These are phyloP conservation scores for Phrynocephalus vlangalii DNA, from an alignment of 2,797 vertebrate genomes.

Conservation along the genomic window DNA sequence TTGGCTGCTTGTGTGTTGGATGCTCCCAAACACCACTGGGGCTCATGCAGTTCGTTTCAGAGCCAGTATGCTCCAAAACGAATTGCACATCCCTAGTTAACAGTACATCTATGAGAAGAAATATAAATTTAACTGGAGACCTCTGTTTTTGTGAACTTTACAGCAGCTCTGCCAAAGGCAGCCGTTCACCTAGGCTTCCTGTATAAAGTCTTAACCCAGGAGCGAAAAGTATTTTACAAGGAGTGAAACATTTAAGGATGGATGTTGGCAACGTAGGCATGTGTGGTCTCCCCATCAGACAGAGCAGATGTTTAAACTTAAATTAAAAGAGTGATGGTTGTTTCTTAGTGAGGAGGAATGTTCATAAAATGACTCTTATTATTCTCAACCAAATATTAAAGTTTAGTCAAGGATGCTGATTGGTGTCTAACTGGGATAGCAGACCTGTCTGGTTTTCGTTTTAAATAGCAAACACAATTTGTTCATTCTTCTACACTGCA, in stretches of 20 bases:
- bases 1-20: too few relatives aligned
- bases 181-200: slow-evolving; percentile 9
- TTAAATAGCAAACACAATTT: slow-evolving; percentile 4
- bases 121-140: slow-evolving; percentile 37
- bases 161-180: slow-evolving; percentile 10
- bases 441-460: not conserved
- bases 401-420: not conserved
- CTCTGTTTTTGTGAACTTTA: slow-evolving; percentile 32
- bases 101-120: slow-evolving; percentile 38
- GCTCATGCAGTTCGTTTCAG: too few relatives aligned
- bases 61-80: too few relatives aligned
- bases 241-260: not conserved
- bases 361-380: not conserved
- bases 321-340: not conserved
- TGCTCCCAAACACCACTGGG: too few relatives aligned
- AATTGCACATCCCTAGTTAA: not conserved
- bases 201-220: not conserved
- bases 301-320: slow-evolving; percentile 14
- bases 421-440: not conserved
- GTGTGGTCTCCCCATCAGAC: not conserved
- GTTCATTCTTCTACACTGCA: not conserved
- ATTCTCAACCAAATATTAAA: not conserved
- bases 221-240: slow-evolving; percentile 4
- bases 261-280: not conserved
- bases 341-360: not conserved